Evolutionary conservation across 2,113 vertebrate species (phyloP).

Genomic region (Machaerirhynchus nigripectus): DNA sequence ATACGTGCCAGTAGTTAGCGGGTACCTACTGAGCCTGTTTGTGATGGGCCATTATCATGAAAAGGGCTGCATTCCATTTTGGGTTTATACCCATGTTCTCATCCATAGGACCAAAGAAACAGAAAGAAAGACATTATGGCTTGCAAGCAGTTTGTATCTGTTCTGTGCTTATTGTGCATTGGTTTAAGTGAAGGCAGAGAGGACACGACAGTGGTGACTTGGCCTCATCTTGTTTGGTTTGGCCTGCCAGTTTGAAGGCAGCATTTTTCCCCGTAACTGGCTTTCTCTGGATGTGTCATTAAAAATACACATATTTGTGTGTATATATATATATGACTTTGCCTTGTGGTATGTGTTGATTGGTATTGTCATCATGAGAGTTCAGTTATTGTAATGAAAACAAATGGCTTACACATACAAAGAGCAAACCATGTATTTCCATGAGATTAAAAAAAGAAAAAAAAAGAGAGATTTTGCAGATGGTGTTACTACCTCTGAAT

Average conservation of each 20-base stretch:
- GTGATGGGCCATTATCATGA: background rate
- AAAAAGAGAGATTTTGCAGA: background rate
- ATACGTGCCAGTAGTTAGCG: background rate
- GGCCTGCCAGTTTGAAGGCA: background rate
- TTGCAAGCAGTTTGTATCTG: background rate
- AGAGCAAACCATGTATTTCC: background rate
- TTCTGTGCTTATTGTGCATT: background rate
- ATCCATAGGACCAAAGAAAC: background rate
- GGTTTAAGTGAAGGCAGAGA: background rate
- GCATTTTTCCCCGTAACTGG: background rate
- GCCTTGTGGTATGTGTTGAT: background rate
- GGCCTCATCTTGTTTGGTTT: background rate
- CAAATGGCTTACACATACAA: background rate
- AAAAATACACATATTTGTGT: background rate
- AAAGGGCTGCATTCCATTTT: background rate
- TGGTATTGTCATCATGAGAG: background rate
- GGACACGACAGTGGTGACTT: background rate
- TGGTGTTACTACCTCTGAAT: background rate
- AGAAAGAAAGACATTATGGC: background rate
- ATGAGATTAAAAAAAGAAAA: background rate
- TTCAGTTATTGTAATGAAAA: background rate
- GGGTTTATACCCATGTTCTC: background rate
- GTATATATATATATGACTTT: background rate
- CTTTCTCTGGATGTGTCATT: background rate
- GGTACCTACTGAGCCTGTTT: background rate